Evolutionary conservation across 2,888 invertebrate genomes (phyloP), one percentile per base, ranked within the genome.

Genomic region (Heliconius hortense): DNA sequence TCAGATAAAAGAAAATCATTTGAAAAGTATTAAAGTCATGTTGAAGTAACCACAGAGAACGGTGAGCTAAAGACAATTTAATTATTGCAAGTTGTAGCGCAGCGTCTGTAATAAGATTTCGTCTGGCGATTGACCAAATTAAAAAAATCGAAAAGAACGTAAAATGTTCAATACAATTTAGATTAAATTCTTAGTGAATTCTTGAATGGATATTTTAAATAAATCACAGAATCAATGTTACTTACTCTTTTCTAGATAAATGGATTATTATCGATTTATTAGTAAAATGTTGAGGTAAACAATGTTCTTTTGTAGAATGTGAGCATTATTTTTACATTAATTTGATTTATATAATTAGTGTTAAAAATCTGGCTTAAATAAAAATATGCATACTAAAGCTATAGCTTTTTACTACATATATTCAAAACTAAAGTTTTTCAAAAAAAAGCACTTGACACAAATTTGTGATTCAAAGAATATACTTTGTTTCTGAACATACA

Each of bases 21-120:
- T 15, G 24, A 66, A 43, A 43, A 66, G 63, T 74, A 74, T 74
- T 69, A 74, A 74, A 56, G 74, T 48, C 63, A 71, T 56, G 74
- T 71, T 67, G 67, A 76, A 74, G 73, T 76, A 74, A 74, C 67
- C 72, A 3, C 67, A 62, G 67, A 59, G 39, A 71, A 74, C 67
- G 56, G 64, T 62, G 62, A 77, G 72, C 73, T 76, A 73, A 74
- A 77, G 78, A 78, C 77, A 77, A 79, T 77, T 77, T 75, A 79
- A 77, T 79, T 78, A 76, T 73, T 72, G 71, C 48, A 67, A 72
- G 60, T 72, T 76, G 62, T 67, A 73, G 74, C 72, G 64, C 68
- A 43, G 73, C 76, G 67, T 70, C 75, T 76, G 76, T 75, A 77
- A 75, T 73, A 75, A 74, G 75, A 68, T 77, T 72, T 63, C 73